A percentile compares a stretch with the other conserved stretches of the same genome.
Evolutionary conservation across 2,888 invertebrate genomes (phyloP).

Genomic region (Tigriopus californicus): DNA sequence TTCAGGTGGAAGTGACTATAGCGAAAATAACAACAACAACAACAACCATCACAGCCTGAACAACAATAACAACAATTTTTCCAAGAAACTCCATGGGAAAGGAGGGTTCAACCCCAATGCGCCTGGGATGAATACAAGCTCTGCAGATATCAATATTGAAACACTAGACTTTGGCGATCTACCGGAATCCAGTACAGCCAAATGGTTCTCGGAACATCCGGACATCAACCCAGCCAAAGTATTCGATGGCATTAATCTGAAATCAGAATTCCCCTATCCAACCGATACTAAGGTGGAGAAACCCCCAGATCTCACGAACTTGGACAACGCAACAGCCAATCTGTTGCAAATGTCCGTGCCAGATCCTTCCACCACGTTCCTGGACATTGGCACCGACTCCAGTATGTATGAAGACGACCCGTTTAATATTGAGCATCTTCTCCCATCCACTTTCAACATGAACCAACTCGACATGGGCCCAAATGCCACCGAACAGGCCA

Average conservation of each 20-base stretch:
- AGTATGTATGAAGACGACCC: conserved; percentile 9
- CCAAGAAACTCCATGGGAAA: background rate
- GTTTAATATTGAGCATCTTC: conserved; percentile 8
- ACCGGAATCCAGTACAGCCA: background rate
- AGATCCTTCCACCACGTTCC: conserved; percentile 11
- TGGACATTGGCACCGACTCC: conserved; percentile 9
- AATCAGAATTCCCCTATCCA: conserved; percentile 5
- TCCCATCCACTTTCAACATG: conserved; percentile 11
- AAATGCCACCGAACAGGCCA: too few species aligned
- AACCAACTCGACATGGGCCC: background rate
- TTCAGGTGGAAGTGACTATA: background rate
- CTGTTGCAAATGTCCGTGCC: conserved; percentile 10
- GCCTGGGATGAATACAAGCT: background rate
- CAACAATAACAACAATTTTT: conserved; percentile 4
- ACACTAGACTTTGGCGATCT: conserved; percentile 9
- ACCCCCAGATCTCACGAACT: conserved; percentile 1
- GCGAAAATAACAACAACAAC: conserved; percentile 1
- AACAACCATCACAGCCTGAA: background rate
- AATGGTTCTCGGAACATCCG: conserved; percentile 13
- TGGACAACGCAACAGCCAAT: conserved; percentile 9
- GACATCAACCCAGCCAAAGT: background rate
- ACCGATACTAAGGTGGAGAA: background rate
- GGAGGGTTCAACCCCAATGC: background rate
- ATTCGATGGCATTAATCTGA: conserved; percentile 3
- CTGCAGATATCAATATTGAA: background rate